Percentiles rank a stretch among this genome's conserved stretches.
These are phyloP conservation scores for Brachylomia viminalis DNA, from an alignment of 2,888 invertebrate species.

Conservation along the genomic window DNA sequence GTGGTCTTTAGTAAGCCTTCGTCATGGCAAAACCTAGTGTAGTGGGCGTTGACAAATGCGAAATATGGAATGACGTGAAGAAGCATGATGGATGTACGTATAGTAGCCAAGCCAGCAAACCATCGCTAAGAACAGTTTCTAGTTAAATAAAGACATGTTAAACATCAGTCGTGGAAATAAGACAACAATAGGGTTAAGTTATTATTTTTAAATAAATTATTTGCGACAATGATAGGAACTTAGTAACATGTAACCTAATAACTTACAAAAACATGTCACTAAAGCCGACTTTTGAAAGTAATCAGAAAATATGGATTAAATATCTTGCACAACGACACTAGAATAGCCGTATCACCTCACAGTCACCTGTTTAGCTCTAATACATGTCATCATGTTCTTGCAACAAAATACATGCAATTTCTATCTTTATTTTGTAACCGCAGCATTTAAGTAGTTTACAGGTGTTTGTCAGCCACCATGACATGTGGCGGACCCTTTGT, in stretches of 20 bases:
- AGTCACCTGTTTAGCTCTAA: neutral
- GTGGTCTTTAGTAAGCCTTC: neutral
- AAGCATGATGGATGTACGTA: neutral
- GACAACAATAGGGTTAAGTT: neutral
- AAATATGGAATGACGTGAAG: neutral
- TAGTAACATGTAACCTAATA: neutral
- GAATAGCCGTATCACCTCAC: neutral
- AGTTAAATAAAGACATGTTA: neutral
- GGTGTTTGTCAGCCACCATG: conserved; percentile 34
- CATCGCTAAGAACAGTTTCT: neutral
- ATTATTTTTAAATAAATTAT: neutral
- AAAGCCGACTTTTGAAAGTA: neutral
- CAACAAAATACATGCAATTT: conserved; percentile 22
- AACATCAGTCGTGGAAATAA: neutral
- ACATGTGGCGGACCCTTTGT: conserved; percentile 46
- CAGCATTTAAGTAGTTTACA: conserved; percentile 20
- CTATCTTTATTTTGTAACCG: conserved; percentile 29
- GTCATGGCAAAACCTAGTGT: neutral
- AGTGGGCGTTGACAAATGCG: no score
- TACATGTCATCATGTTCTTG: neutral
- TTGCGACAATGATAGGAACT: neutral
- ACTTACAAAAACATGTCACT: neutral
- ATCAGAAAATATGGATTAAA: neutral
- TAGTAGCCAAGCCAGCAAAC: neutral
- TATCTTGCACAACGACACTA: neutral